A percentile compares a stretch with the other conserved stretches of the same genome.
Conservation (phyloP, 2,113 vertebrate genomes). For the Phalacrocorax pelagicus region DNA sequence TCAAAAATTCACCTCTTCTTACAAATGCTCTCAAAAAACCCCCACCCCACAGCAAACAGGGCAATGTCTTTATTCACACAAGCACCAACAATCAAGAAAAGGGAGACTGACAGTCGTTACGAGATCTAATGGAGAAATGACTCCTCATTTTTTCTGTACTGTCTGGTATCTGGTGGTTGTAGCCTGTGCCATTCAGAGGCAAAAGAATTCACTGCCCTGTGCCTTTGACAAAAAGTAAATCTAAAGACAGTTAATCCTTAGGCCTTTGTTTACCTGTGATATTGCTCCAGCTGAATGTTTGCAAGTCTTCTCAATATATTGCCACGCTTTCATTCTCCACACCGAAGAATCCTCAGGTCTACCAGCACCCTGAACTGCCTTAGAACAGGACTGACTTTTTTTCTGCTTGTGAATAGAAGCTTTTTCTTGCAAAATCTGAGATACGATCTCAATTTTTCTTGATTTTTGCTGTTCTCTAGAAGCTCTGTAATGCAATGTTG, state of each 20-base stretch:
- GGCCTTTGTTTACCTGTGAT: background rate
- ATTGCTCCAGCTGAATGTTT: background rate
- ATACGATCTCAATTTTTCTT: slow-evolving; percentile 79
- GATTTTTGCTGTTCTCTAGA: slow-evolving; percentile 78
- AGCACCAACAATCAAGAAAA: background rate
- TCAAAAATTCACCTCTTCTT: background rate
- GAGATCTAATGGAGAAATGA: background rate
- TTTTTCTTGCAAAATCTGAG: slow-evolving; percentile 78
- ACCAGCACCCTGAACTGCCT: background rate
- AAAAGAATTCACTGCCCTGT: background rate
- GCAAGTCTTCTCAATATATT: slow-evolving; percentile 43
- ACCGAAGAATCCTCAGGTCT: background rate
- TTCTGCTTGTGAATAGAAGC: slow-evolving; percentile 49
- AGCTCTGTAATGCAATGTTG: slow-evolving; percentile 74
- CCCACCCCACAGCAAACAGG: background rate
- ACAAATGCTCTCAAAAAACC: background rate
- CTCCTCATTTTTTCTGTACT: background rate
- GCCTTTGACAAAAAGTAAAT: background rate
- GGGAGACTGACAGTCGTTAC: background rate
- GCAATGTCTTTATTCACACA: background rate
- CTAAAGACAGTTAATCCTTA: too few relatives aligned
- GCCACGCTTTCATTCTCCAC: slow-evolving; percentile 60
- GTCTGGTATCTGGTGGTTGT: background rate
- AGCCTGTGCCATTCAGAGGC: background rate
- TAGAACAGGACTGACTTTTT: background rate